Base-by-base conservation (phyloP, 2,888 invertebrate species). In the Tupiocoris notatus region DNA sequence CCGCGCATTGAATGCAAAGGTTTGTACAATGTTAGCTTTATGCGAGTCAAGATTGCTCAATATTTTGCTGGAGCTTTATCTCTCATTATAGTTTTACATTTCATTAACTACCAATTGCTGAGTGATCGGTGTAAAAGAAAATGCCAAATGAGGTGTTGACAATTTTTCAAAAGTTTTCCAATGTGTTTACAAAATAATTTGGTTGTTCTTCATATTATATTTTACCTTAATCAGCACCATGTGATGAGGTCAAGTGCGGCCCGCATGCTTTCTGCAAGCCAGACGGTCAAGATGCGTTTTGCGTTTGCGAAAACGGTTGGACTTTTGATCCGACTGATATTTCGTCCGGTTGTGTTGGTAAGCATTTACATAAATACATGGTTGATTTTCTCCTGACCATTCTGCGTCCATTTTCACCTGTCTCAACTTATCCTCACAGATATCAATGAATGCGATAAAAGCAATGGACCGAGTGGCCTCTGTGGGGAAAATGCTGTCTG, bases 221-320 rank as follows among this genome's bases (percentile, higher is more conserved):
- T n/a, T n/a, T 65, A 80, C 87, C 1, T 7, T n/a, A 59, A 59
- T 59, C 39, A 73, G 95, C 94, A 80, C 96, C 96, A 0, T 96
- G 96, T 83, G 94, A 95, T 83, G 94, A 94, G 84, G 92, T 96
- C 0, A 91, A 91, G 82, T 96, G 96, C 83, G 93, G 94, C 17
- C 88, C 90, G 7, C 95, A 96, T 83, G 93, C 95, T 1, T 94
- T 88, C 83, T 96, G 96, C 83, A 94, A 95, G 83, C 91, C 93
- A 0, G 93, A 95, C 81, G 94, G 93, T 39, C 88, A 89, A 77
- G 95, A 95, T 84, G 95, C 95, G 0, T 94, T 93, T 81, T 96
- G 96, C 81, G 92, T 95, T 65, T 95, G 95, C 83, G 94, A 96
- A 83, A 93, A 94, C 77, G 96, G 96, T 0, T 96, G 95, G 94